A percentile compares a stretch with the other conserved stretches of the same genome.
Evolutionary conservation across 2,797 vertebrate species (phyloP).

Genomic region (Siniperca undulata): DNA sequence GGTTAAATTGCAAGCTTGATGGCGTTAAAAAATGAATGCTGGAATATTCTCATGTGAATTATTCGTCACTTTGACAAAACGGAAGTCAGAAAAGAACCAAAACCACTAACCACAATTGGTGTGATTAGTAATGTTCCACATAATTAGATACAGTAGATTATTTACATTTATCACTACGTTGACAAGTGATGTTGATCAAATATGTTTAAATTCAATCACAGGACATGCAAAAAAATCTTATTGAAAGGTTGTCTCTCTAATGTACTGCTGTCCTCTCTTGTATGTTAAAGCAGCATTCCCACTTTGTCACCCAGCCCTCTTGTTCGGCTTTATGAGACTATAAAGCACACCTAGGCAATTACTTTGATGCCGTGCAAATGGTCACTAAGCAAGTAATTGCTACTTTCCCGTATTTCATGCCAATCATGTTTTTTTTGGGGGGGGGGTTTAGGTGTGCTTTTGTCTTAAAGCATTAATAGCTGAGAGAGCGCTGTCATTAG

Average conservation of each 20-base stretch:
- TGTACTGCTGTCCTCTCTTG: background rate
- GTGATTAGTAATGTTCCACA: conserved; percentile 24
- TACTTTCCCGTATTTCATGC: conserved; percentile 32
- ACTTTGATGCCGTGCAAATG: conserved; percentile 35
- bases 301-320: conserved; percentile 17
- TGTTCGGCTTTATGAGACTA: conserved; percentile 39
- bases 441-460: background rate
- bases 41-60: conserved; percentile 23
- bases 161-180: background rate
- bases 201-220: background rate
- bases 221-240: background rate
- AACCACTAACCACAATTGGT: background rate
- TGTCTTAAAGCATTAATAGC: conserved; percentile 42
- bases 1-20: conserved; percentile 19
- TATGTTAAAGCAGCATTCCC: conserved; percentile 14
- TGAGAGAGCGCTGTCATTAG: conserved; percentile 38
- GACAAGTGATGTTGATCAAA: background rate
- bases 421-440: conserved; percentile 25
- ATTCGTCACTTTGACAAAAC: conserved; percentile 19
- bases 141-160: background rate
- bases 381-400: conserved; percentile 44
- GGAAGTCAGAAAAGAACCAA: conserved; percentile 7
- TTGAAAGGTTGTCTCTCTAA: background rate
- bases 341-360: conserved; percentile 37
- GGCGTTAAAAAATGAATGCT: background rate